Evolutionary conservation across 2,888 invertebrate species (phyloP).

Genomic region (Bruchidius siliquastri): DNA sequence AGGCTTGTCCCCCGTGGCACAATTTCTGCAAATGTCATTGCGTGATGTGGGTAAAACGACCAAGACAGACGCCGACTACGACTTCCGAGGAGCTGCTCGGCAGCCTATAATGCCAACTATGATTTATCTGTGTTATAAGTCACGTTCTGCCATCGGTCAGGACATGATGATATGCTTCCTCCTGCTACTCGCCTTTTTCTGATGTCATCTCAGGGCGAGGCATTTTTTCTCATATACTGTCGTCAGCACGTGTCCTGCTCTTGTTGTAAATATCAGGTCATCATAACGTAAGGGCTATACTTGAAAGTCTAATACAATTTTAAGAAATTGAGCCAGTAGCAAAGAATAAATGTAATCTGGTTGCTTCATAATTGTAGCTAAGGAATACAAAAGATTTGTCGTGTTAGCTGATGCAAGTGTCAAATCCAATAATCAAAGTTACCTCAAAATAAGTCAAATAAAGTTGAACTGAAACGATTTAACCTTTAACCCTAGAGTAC

Average conservation of each 20-base stretch:
- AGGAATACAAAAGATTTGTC: too few relatives aligned
- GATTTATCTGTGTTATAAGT: background rate
- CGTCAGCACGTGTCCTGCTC: background rate
- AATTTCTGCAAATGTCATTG: background rate
- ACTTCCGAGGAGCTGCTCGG: background rate
- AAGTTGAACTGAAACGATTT: too few relatives aligned
- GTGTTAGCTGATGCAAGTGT: too few relatives aligned
- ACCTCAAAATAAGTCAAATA: too few relatives aligned
- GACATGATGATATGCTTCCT: background rate
- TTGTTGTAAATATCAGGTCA: too few relatives aligned
- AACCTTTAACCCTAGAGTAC: too few relatives aligned
- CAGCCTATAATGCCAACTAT: background rate
- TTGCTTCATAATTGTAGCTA: too few relatives aligned
- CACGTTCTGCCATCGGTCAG: background rate
- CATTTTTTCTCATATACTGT: background rate
- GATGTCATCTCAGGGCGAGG: background rate
- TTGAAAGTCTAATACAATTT: too few relatives aligned
- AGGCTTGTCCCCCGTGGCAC: background rate
- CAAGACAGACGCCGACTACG: background rate
- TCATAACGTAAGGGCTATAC: too few relatives aligned
- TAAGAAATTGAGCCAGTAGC: too few relatives aligned
- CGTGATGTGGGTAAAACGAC: background rate
- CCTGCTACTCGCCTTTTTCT: background rate
- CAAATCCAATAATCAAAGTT: too few relatives aligned
- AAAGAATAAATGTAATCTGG: too few relatives aligned